These are phyloP conservation scores for Mungos mungo DNA, from an alignment of 2,113 vertebrate species.

Conservation along the genomic window DNA sequence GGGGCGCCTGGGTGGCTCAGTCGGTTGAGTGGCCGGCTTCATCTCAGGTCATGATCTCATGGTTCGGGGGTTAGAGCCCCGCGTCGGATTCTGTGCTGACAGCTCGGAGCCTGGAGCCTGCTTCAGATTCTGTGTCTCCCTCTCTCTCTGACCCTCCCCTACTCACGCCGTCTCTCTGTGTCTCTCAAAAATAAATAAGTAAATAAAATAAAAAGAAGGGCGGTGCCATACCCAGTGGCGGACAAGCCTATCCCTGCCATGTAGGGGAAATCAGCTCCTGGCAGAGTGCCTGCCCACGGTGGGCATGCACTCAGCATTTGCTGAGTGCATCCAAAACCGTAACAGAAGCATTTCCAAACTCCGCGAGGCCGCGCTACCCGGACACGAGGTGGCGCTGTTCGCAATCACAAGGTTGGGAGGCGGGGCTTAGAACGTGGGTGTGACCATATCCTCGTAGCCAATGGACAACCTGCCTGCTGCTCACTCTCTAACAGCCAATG, in stretches of 20 bases:
- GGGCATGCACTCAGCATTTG: background rate
- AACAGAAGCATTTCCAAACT: background rate
- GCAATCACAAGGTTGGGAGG: fast-evolving
- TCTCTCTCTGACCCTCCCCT: too few species aligned
- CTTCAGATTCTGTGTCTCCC: too few species aligned
- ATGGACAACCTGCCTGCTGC: background rate
- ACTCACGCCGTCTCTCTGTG: too few species aligned
- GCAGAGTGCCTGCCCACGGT: background rate
- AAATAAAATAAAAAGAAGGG: background rate
- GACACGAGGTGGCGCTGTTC: background rate
- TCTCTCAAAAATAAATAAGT: too few species aligned
- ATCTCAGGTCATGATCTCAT: too few species aligned
- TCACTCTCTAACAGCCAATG: conserved; percentile 13
- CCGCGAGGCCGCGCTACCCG: background rate
- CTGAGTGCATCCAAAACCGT: background rate
- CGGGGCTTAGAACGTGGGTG: background rate
- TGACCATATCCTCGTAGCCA: background rate
- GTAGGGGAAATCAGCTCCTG: background rate
- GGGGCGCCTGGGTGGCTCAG: too few species aligned
- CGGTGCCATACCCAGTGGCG: background rate
- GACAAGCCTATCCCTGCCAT: background rate
- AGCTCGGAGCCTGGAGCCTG: too few species aligned
- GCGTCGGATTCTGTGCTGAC: too few species aligned
- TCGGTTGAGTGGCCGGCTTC: too few species aligned
- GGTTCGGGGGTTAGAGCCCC: too few species aligned